Percentiles rank a stretch among this genome's conserved stretches.
phyloP scores from a whole-genome alignment of 2,797 vertebrate genomes.

The Cuniculus paca region DNA sequence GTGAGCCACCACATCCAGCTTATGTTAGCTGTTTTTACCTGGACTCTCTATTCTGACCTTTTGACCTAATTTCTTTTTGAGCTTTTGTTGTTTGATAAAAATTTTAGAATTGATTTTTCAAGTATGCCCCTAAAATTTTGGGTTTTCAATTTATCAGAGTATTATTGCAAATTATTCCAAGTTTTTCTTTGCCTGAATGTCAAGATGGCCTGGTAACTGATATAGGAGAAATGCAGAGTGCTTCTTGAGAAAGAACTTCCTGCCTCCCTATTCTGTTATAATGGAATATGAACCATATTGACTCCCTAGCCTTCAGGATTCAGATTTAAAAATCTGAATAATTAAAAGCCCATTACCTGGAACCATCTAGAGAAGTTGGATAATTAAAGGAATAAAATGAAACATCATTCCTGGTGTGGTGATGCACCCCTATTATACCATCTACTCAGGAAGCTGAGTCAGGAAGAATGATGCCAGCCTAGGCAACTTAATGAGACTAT shows the following conservation, averaged over 20 bases:
- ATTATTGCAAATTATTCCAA: conserved; percentile 31
- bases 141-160: conserved; percentile 54
- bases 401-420: neutral
- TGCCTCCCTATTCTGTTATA: neutral
- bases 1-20: no score
- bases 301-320: neutral
- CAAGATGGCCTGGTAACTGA: neutral
- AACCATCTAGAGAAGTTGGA: conserved; percentile 35
- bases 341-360: neutral
- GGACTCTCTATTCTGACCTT: neutral
- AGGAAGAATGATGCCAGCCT: neutral
- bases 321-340: conserved; percentile 39
- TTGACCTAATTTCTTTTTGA: conserved; percentile 18
- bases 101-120: conserved; percentile 12
- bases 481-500: neutral
- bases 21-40: neutral
- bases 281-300: neutral
- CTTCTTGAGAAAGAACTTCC: neutral
- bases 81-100: neutral
- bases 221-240: neutral
- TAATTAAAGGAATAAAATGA: conserved; percentile 40
- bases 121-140: neutral
- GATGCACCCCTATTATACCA: neutral
- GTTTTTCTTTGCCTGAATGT: conserved; percentile 47
- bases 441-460: neutral